Conservation (phyloP, 2,888 invertebrate species). For the Platycheirus albimanus region DNA sequence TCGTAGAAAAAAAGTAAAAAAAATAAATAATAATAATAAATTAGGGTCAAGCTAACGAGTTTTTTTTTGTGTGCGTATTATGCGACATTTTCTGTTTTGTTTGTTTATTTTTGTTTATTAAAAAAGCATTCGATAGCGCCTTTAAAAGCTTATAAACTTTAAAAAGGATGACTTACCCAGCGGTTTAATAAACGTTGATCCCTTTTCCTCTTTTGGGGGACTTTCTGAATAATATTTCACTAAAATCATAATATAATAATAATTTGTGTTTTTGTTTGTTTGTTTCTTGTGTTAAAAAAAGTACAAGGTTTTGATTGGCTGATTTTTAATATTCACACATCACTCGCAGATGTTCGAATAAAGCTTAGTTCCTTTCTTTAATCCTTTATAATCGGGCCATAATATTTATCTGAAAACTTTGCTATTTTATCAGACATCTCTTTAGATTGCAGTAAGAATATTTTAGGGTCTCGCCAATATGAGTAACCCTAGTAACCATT, state of each 20-base stretch:
- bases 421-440: too few species aligned
- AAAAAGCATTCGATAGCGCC: neutral
- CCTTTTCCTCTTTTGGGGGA: conserved; percentile 26
- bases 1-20: conserved; percentile 18
- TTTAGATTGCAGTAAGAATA: too few species aligned
- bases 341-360: neutral
- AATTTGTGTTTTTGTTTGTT: conserved; percentile 37
- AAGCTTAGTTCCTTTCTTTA: too few species aligned
- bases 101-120: conserved; percentile 42
- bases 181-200: conserved; percentile 62
- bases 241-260: conserved; percentile 64
- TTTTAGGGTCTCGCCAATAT: too few species aligned
- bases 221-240: conserved; percentile 59
- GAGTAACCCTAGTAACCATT: too few species aligned
- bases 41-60: conserved; percentile 55
- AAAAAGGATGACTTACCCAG: conserved; percentile 52
- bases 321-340: neutral
- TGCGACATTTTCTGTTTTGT: conserved; percentile 21
- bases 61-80: conserved; percentile 53
- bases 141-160: neutral
- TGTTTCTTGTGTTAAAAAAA: conserved; percentile 18
- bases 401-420: too few species aligned
- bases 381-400: too few species aligned
- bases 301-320: conserved; percentile 35
- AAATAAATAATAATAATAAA: conserved; percentile 41